Evolutionary conservation across 1,140 invertebrate species (phyloP), one percentile per base, ranked within the genome.

Genomic region (Papilio xuthus): DNA sequence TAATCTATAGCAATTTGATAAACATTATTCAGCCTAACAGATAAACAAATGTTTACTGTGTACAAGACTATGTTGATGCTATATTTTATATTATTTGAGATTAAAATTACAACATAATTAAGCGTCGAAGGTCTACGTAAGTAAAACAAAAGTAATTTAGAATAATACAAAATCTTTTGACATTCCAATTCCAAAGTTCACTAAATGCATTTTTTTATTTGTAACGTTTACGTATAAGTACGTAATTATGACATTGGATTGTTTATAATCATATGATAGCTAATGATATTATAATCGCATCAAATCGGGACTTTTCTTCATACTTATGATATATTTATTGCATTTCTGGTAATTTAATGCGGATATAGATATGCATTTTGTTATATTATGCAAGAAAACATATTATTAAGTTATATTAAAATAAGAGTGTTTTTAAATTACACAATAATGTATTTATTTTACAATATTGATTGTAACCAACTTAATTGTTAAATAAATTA

Each of bases 31-130:
- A 6, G 13, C 4, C 60, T 15, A 63, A 63, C 23, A 63, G 60
- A 63, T 63, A 63, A 63, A 63, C 60, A 63, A 28, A 13, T 60
- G 20, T 63, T 63, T 63, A 63, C 23, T 28, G 28, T 63, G 60
- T 28, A 23, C 23, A 28, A 63, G 26, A 63, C 10, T 72, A 72
- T 41, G 41, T 26, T 42, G 41, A n/a, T 72, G 32, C 32, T 47
- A 10, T 47, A 72, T 41, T 42, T 41, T 9, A 41, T 41, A 20
- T 41, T 8, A 8, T 32, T 41, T 9, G 37, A 23, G 20, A 72
- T 18, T 10, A 47, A 12, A 42, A 47, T 72, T 37, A 37, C 32
- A 7, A 37, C 32, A 37, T 37, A 37, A 6, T 37, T 37, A 37
- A 37, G 32, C 7, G 7, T 37, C 32, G 7, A 37, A 37, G 32